A percentile compares a stretch with the other conserved stretches of the same genome.
Evolutionary conservation across 1,140 invertebrate genomes (phyloP).

Genomic region (Brachionus plicatilis): DNA sequence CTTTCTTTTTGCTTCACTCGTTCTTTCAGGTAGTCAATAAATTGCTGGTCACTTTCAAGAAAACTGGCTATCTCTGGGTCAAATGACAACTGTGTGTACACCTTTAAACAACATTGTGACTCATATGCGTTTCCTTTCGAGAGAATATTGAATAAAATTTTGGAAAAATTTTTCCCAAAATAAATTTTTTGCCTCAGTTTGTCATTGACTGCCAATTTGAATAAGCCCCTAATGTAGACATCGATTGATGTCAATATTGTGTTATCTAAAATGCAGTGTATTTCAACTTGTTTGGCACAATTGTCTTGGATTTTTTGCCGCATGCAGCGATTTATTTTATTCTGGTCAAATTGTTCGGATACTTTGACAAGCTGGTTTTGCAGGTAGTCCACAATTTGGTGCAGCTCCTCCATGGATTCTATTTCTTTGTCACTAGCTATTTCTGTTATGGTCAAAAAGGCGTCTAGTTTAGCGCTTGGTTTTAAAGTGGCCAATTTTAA

Average conservation of each 20-base stretch:
- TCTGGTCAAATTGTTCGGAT: not conserved
- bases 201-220: not conserved
- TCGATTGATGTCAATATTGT: not conserved
- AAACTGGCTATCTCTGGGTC: not conserved
- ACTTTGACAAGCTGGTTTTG: not conserved
- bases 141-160: not conserved
- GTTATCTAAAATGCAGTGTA: not conserved
- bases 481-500: not conserved
- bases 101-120: not conserved
- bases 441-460: not conserved
- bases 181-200: not conserved
- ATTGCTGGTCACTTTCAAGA: not conserved
- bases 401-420: not conserved
- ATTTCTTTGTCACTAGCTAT: not conserved
- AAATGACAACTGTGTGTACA: not conserved
- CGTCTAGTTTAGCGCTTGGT: not conserved
- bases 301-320: not conserved
- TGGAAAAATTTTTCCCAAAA: not conserved
- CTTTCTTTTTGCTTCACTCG: not conserved
- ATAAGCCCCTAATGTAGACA: not conserved
- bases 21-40: not conserved
- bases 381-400: not conserved
- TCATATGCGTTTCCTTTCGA: not conserved
- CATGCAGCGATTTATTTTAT: not conserved
- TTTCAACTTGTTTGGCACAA: not conserved